Base-by-base conservation (phyloP, 1,140 invertebrate species). In the Camponotus pennsylvanicus region DNA sequence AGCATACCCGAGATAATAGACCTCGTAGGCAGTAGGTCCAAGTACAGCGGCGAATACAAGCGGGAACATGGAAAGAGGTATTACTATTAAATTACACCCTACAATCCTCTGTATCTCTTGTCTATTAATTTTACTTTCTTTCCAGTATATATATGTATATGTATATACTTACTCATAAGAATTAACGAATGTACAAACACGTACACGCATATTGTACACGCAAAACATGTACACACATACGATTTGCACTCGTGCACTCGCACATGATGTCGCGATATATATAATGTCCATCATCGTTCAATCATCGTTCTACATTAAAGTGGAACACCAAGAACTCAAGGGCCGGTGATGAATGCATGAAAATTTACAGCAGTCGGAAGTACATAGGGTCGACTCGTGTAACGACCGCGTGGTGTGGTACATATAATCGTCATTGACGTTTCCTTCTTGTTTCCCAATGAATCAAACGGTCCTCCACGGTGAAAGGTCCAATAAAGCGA, bases 1-100 rank as follows among this genome's bases (percentile, higher is more conserved):
- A 99, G 98, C 97, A 99, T 99, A 96, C 98, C 98, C 95, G 98
- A 99, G 97, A 99, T 99, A 96, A 98, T 99, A 97, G 98, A 99
- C 97, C 98, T 99, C 96, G 98, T 99, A 97, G 98, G 98, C 96
- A 98, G 97, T 97, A 98, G 98, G 96, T 98, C 98, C 96, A 99
- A 99, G 97, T 99, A 99, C 97, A 98, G 98, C 96, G 98, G 98
- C 95, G 98, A 98, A 96, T 98, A 98, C 97, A 99, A 98, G 97
- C 97, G 98, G 96, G 98, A 99, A 97, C 98, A 99, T 95, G 98
- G 98, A 97, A 99, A 99, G 97, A 99, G 98, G 98, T 99, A 98
- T 96, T 89, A 90, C 86, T 90, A 90, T 87, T 90, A 88, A 91
- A 89, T 91, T 91, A 92, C 88, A 90, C 90, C 90, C 86, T 89